Conservation (phyloP, 2,113 vertebrate genomes). For the Platysternon megacephalum region DNA sequence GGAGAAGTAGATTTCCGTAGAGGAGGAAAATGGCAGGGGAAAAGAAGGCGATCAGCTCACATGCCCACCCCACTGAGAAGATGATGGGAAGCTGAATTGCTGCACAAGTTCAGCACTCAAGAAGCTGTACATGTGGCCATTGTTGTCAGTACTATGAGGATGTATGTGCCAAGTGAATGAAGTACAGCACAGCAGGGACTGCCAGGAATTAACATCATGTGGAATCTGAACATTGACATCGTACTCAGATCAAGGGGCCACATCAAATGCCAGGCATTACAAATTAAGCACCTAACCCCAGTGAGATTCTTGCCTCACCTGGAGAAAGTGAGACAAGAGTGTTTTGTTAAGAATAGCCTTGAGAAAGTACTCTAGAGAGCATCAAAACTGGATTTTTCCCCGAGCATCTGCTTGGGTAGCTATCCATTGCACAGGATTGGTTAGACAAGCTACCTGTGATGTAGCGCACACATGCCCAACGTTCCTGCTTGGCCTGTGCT, state of each 20-base stretch:
- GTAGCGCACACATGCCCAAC: background rate
- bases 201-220: background rate
- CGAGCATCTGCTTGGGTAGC: background rate
- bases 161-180: background rate
- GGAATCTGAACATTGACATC: background rate
- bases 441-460: background rate
- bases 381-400: background rate
- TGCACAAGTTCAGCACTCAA: accelerated
- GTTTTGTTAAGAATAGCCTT: background rate
- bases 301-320: background rate
- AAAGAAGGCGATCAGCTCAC: accelerated
- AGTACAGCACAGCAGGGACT: accelerated
- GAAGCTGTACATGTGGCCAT: background rate
- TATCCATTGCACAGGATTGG: background rate
- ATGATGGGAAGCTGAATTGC: accelerated
- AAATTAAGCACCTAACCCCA: background rate
- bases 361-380: background rate
- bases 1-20: background rate
- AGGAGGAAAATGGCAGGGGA: background rate
- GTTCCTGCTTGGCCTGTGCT: too few relatives aligned
- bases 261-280: background rate
- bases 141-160: background rate
- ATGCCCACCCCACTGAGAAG: accelerated
- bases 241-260: background rate
- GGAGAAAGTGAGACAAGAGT: background rate